phyloP scores from a whole-genome alignment of 2,797 vertebrate species.

The Antennarius maculatus region DNA sequence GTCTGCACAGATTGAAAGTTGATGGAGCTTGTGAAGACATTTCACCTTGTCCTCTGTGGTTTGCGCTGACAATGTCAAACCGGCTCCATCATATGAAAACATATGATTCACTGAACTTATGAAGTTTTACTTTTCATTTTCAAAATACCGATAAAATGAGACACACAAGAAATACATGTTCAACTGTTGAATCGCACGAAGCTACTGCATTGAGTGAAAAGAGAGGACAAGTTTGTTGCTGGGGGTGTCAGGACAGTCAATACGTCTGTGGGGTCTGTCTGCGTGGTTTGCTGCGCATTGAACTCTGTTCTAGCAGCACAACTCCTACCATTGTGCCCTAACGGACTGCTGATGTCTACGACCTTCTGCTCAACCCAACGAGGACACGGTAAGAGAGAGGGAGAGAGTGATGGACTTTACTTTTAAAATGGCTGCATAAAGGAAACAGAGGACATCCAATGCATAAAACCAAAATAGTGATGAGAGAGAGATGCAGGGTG shows the following conservation, averaged over 20 bases:
- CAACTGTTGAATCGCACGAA: constrained; percentile 27
- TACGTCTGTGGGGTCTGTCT: constrained; percentile 33
- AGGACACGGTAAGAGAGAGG: constrained; percentile 44
- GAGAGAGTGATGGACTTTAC: constrained; percentile 42
- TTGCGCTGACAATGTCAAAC: constrained; percentile 36
- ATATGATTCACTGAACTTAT: constrained; percentile 33
- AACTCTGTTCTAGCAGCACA: constrained; percentile 56
- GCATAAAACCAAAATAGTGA: constrained; percentile 72
- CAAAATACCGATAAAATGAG: constrained; percentile 29
- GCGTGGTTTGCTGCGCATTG: constrained; percentile 43
- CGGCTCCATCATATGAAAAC: constrained; percentile 5
- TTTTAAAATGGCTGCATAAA: constrained; percentile 65
- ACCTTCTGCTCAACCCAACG: constrained; percentile 75
- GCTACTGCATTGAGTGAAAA: constrained; percentile 26
- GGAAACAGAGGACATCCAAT: constrained; percentile 74
- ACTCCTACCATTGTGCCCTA: constrained; percentile 67
- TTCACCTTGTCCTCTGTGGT: constrained; percentile 21
- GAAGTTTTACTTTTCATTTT: constrained; percentile 33
- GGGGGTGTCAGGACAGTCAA: constrained; percentile 28
- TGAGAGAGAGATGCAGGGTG: constrained; percentile 29
- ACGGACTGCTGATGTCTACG: constrained; percentile 77
- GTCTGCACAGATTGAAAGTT: constrained; percentile 15
- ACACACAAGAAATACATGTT: constrained; percentile 29
- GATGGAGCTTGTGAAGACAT: constrained; percentile 3
- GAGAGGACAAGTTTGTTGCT: constrained; percentile 36